phyloP scores from a whole-genome alignment of 1,140 invertebrate species.

The Cylas formicarius region DNA sequence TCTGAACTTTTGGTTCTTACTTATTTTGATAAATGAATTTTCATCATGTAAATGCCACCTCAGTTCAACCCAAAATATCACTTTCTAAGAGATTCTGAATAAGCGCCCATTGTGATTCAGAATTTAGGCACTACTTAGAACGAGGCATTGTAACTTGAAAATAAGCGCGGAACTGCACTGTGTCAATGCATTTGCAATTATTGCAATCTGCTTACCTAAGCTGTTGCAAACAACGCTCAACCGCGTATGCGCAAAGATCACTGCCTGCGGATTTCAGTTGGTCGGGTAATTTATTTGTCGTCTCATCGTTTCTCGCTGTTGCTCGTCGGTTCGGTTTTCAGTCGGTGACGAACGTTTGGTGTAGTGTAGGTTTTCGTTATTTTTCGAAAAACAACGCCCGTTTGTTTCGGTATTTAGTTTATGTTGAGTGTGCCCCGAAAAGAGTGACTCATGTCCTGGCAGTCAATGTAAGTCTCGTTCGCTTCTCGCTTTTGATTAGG shows the following conservation, averaged over 20 bases:
- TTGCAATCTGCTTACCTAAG: background rate
- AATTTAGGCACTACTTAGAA: conserved; percentile 1
- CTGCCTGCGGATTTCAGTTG: conserved; percentile 19
- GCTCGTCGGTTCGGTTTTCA: conserved; percentile 5
- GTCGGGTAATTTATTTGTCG: conserved; percentile 7
- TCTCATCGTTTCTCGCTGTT: background rate
- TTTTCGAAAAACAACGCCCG: no score
- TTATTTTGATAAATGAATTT: no score
- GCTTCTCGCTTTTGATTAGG: background rate
- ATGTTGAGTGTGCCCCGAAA: conserved; percentile 11
- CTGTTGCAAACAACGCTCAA: background rate
- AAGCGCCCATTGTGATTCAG: no score
- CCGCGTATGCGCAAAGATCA: conserved; percentile 15
- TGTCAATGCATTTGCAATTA: background rate
- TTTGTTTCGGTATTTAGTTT: conserved; percentile 6
- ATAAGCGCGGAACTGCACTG: background rate
- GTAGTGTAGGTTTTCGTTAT: conserved; percentile 3
- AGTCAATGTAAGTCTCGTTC: conserved; percentile 11
- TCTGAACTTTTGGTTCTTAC: no score
- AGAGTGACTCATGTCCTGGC: conserved; percentile 16
- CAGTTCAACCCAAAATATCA: conserved; percentile 1
- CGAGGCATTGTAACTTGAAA: background rate
- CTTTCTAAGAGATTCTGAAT: background rate
- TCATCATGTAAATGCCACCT: no score
- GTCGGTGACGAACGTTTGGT: conserved; percentile 13